These are phyloP conservation scores for Syngnathus rostellatus DNA, from an alignment of 2,797 vertebrate genomes.

Conservation along the genomic window DNA sequence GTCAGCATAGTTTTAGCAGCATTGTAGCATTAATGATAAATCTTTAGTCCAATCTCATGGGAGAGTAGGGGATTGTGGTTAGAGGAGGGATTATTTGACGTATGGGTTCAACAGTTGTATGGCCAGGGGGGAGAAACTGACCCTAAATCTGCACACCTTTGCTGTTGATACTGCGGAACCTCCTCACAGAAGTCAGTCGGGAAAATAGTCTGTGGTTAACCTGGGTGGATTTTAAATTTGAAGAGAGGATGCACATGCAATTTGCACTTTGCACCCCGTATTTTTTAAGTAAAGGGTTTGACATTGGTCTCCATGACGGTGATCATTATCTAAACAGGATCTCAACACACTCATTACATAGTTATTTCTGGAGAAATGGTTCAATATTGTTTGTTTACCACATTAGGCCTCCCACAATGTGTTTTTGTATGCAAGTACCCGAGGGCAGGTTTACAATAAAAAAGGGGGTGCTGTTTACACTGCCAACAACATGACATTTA, in stretches of 20 bases:
- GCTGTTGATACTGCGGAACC: not conserved
- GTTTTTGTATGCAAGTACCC: not conserved
- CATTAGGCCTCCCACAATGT: not conserved
- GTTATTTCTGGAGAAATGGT: not conserved
- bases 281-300: not conserved
- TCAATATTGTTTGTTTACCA: not conserved
- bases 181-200: not conserved
- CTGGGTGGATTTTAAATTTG: not conserved
- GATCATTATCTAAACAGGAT: not conserved
- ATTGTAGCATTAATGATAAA: not conserved
- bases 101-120: not conserved
- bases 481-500: not conserved
- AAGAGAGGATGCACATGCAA: not conserved
- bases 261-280: too few species aligned
- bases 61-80: not conserved
- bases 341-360: not conserved
- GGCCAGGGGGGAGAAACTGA: not conserved
- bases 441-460: not conserved
- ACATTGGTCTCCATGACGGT: not conserved
- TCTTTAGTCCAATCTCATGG: not conserved
- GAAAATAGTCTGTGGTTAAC: not conserved
- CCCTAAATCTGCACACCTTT: not conserved
- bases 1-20: not conserved
- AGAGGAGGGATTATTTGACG: not conserved
- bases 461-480: not conserved